Evolutionary conservation across 2,797 vertebrate genomes (phyloP), one percentile per base, ranked within the genome.

Genomic region (Gallinago stenura): DNA sequence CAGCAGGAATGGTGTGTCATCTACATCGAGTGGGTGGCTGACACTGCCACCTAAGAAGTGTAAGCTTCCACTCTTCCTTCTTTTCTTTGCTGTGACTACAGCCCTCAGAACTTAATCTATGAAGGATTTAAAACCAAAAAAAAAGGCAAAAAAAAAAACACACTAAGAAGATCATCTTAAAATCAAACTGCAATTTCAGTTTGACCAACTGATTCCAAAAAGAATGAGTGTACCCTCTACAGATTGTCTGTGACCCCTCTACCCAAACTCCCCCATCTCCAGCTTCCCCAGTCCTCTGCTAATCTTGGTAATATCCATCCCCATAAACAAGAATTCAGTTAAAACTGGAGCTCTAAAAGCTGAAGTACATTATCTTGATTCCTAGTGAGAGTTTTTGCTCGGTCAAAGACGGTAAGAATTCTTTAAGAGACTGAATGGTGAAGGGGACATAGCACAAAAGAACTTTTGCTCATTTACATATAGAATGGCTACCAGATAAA

Each of bases 341-440:
- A 81, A 95, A 95, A 71, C 45, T 75, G 62, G 48, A 88, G 61
- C 17, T 64, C 54, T 83, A 35, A 89, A 73, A 93, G 82, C 26
- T 89, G 64, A 9, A 95, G 62, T 68, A 90, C 35, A n/a, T 75
- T 72, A 89, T 83, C 60, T 26, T 76, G 22, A 77, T 77, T 84
- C 70, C n/a, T 31, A 33, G 53, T 57, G 56, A 95, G 58, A 85
- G 35, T 77, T 91, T 61, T 30, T 66, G 54, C 58, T 85, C 78
- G 33, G 56, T 96, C 46, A 15, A 95, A 82, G n/a, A 45, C 0
- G 0, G 45, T 56, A 57, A n/a, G 15, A 25, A 64, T 4, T 2
- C n/a, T 60, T 89, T 24, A 83, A 87, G 86, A 93, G 48, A 75
- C 56, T 72, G 26, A 57, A 66, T 45, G 43, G 77, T 56, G 56